These are phyloP conservation scores for Bombus confusus DNA, from an alignment of 1,140 invertebrate genomes.

Conservation along the genomic window DNA sequence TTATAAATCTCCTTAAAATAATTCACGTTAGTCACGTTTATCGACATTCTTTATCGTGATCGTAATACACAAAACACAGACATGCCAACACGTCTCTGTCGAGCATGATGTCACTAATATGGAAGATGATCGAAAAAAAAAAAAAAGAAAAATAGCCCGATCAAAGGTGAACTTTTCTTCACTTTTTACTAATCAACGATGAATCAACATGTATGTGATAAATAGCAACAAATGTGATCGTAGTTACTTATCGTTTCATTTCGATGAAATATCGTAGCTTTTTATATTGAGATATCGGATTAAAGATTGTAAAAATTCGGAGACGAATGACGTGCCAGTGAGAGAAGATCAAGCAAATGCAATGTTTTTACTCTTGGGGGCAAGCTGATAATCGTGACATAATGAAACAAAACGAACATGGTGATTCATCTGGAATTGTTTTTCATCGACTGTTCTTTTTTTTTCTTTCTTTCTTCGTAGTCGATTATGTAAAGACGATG, in stretches of 20 bases:
- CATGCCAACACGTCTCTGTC: slow-evolving; percentile 1
- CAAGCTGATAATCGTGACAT: slow-evolving; percentile 46
- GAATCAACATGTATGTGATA: not conserved
- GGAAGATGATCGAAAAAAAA: not conserved
- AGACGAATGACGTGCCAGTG: not conserved
- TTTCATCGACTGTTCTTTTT: not conserved
- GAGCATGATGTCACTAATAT: slow-evolving; percentile 30
- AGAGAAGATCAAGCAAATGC: not conserved
- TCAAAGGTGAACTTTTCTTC: not conserved
- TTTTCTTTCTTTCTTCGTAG: not conserved
- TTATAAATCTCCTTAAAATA: too few species aligned
- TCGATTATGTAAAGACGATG: slow-evolving; percentile 22
- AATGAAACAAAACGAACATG: slow-evolving; percentile 20
- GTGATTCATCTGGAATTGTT: slow-evolving; percentile 47
- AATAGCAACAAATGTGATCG: not conserved
- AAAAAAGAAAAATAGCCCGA: too few species aligned
- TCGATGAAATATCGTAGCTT: not conserved
- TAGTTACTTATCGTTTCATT: not conserved
- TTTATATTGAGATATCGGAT: not conserved
- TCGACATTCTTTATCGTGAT: slow-evolving; percentile 20
- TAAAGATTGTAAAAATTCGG: not conserved
- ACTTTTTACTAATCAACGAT: not conserved
- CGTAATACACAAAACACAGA: slow-evolving; percentile 10
- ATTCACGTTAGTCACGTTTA: slow-evolving; percentile 36
- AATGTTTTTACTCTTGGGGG: not conserved